These are phyloP conservation scores for Ips nitidus DNA, from an alignment of 1,140 invertebrate genomes.

Conservation along the genomic window DNA sequence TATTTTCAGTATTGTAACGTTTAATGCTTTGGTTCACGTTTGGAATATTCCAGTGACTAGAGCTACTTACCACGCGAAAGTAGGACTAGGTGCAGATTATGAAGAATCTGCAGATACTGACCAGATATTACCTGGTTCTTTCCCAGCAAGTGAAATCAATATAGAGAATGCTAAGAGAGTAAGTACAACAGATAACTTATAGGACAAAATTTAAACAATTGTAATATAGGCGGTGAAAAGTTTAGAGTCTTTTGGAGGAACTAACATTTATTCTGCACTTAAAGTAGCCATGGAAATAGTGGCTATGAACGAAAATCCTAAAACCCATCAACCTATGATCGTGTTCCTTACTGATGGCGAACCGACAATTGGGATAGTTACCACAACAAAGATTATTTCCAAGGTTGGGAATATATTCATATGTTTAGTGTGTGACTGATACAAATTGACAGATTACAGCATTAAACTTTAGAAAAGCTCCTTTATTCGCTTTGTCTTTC, in stretches of 20 bases:
- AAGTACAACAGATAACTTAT: slow-evolving; percentile 10
- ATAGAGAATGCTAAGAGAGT: slow-evolving; percentile 60
- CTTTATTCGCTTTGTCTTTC: slow-evolving; percentile 71
- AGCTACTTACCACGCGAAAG: slow-evolving; percentile 8
- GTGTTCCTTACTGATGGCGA: slow-evolving; percentile 78
- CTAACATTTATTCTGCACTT: slow-evolving; percentile 67
- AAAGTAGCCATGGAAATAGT: slow-evolving; percentile 59
- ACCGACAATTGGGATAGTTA: slow-evolving; percentile 63
- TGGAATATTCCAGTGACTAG: slow-evolving; percentile 41
- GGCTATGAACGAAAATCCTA: slow-evolving; percentile 41
- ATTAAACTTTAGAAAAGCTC: slow-evolving; percentile 44
- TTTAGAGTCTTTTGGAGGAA: slow-evolving; percentile 60
- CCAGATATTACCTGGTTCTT: slow-evolving; percentile 51
- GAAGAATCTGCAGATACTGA: too few species aligned
- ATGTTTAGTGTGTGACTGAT: neutral
- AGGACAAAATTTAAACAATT: too few species aligned
- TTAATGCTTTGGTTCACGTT: slow-evolving; percentile 58
- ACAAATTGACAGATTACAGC: slow-evolving; percentile 35
- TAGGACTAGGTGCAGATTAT: too few species aligned
- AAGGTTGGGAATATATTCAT: neutral
- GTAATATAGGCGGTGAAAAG: slow-evolving; percentile 54
- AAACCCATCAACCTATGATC: slow-evolving; percentile 61
- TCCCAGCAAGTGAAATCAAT: slow-evolving; percentile 56
- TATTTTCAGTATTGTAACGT: slow-evolving; percentile 68
- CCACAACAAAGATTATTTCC: slow-evolving; percentile 40